Conservation (phyloP, 1,140 invertebrate species). For the Drosophila suzukii region DNA sequence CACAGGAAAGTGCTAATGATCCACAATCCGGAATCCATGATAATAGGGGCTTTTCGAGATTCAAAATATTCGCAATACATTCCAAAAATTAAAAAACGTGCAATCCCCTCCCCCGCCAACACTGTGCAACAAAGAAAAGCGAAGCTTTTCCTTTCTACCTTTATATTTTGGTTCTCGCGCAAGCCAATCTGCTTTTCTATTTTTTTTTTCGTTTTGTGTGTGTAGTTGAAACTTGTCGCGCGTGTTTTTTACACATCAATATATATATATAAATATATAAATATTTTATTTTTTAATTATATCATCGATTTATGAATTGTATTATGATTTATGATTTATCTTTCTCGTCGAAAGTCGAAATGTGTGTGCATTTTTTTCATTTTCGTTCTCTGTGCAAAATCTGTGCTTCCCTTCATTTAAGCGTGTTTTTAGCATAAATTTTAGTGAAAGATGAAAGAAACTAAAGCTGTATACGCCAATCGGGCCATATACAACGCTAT, state of each 20-base stretch:
- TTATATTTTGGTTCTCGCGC: conserved; percentile 3
- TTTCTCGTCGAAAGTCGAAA: conserved; percentile 47
- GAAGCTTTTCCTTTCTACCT: conserved; percentile 31
- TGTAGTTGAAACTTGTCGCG: conserved; percentile 49
- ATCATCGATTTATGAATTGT: conserved; percentile 39
- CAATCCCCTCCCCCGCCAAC: conserved; percentile 3
- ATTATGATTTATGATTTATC: conserved; percentile 48
- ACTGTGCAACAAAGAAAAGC: conserved; percentile 35
- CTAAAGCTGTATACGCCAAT: conserved; percentile 49
- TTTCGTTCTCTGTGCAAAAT: conserved; percentile 76
- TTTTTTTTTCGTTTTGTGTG: conserved; percentile 51
- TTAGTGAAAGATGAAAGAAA: conserved; percentile 65
- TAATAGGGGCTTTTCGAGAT: conserved; percentile 7
- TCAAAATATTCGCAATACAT: conserved; percentile 19
- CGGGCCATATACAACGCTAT: conserved; percentile 52
- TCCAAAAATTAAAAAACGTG: conserved; percentile 7
- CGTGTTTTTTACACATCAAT: conserved; percentile 32
- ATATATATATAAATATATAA: conserved; percentile 45
- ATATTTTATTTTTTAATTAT: conserved; percentile 58
- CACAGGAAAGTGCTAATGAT: conserved; percentile 22
- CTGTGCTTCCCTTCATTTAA: conserved; percentile 83
- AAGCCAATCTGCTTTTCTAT: conserved; percentile 24
- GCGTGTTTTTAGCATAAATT: conserved; percentile 83
- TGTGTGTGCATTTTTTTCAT: conserved; percentile 48
- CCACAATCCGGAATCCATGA: not conserved